Percentiles rank a stretch among this genome's conserved stretches.
These are phyloP conservation scores for Habrosyne pyritoides DNA, from an alignment of 2,888 invertebrate species.

Conservation along the genomic window DNA sequence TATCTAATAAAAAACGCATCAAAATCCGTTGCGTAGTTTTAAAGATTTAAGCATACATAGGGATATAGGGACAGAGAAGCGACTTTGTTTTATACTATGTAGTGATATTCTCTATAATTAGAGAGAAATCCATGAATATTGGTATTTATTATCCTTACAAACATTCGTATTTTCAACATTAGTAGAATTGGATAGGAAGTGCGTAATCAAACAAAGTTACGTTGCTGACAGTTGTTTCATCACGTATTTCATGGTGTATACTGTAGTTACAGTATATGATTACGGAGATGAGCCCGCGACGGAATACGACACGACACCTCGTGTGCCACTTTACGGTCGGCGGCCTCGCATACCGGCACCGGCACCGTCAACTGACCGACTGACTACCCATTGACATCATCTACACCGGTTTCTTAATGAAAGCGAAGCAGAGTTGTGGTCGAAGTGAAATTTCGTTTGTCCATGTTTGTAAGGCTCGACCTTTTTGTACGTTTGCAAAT, in stretches of 20 bases:
- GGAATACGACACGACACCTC: constrained; percentile 18
- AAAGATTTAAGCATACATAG: no score
- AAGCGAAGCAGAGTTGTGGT: constrained; percentile 1
- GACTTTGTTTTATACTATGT: no score
- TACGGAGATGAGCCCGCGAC: constrained; percentile 6
- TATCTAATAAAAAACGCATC: no score
- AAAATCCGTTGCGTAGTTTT: no score
- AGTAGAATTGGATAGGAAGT: no score
- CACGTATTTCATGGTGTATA: neutral
- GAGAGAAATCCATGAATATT: no score
- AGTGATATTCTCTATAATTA: no score
- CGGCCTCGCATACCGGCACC: constrained; percentile 29
- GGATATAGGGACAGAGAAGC: no score
- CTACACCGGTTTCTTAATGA: constrained; percentile 11
- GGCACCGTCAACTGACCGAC: constrained; percentile 8
- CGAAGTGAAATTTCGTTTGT: neutral
- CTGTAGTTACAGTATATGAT: neutral
- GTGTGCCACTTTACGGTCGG: constrained; percentile 46
- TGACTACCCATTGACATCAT: constrained; percentile 2
- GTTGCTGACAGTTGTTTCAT: no score
- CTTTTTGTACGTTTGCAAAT: neutral
- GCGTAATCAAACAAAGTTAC: no score
- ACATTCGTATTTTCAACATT: no score
- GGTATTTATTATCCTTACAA: no score
- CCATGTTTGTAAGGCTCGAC: neutral